Evolutionary conservation across 1,140 invertebrate genomes (phyloP).

Genomic region (Drosophila elegans): DNA sequence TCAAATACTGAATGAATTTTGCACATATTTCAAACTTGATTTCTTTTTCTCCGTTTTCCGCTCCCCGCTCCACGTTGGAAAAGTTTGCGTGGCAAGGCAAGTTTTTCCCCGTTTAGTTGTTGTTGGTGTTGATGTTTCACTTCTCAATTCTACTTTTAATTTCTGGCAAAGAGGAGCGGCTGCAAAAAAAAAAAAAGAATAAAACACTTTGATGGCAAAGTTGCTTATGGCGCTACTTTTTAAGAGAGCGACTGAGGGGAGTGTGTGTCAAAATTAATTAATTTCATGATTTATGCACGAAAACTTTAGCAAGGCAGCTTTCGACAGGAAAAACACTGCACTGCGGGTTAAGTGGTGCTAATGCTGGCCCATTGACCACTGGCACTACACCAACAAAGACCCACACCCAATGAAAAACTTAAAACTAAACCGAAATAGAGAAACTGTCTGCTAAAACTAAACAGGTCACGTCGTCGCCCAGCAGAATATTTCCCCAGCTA

Average conservation of each 20-base stretch:
- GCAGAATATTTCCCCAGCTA: slow-evolving; percentile 45
- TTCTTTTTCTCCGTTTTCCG: slow-evolving; percentile 23
- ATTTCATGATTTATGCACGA: slow-evolving; percentile 83
- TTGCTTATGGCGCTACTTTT: slow-evolving; percentile 73
- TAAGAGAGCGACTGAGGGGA: slow-evolving; percentile 27
- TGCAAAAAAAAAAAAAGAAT: slow-evolving; percentile 9
- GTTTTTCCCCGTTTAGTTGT: slow-evolving; percentile 39
- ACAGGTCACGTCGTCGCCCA: slow-evolving; percentile 63
- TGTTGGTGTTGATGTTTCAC: slow-evolving; percentile 51
- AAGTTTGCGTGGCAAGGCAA: slow-evolving; percentile 60
- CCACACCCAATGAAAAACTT: neutral
- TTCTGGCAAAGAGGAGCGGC: slow-evolving; percentile 42
- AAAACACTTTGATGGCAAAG: slow-evolving; percentile 55
- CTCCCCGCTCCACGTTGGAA: slow-evolving; percentile 17
- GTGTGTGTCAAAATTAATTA: slow-evolving; percentile 85
- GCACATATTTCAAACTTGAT: slow-evolving; percentile 80
- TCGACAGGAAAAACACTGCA: slow-evolving; percentile 31
- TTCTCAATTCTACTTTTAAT: slow-evolving; percentile 79
- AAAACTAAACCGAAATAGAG: slow-evolving; percentile 22
- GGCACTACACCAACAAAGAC: slow-evolving; percentile 24
- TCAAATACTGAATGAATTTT: slow-evolving; percentile 81
- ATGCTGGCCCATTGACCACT: slow-evolving; percentile 51
- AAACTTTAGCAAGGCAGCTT: slow-evolving; percentile 56
- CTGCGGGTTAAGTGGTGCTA: slow-evolving; percentile 38
- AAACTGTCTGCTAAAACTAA: slow-evolving; percentile 36